These are phyloP conservation scores for Grammomys dolichurus DNA, from an alignment of 2,113 vertebrate species.

Conservation along the genomic window DNA sequence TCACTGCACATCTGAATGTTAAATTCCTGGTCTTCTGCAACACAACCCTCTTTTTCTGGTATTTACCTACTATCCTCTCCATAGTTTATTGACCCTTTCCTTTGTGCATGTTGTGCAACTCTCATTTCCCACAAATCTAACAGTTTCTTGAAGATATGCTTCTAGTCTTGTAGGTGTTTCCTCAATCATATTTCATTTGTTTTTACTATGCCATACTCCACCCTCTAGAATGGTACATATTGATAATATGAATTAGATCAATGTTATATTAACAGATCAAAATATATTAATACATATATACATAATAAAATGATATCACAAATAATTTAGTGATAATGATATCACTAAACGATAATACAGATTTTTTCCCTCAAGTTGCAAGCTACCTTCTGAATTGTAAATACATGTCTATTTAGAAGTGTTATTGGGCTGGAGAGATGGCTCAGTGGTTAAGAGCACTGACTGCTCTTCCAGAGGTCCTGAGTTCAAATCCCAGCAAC, in stretches of 20 bases:
- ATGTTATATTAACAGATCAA: conserved; percentile 6
- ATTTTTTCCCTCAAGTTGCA: conserved; percentile 8
- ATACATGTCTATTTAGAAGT: not conserved
- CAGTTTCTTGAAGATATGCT: not conserved
- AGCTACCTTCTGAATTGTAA: conserved; percentile 26
- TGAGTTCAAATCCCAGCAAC: too few species aligned
- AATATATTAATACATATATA: not conserved
- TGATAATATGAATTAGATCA: conserved; percentile 15
- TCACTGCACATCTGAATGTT: not conserved
- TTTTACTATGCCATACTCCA: not conserved
- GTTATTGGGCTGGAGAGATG: too few species aligned
- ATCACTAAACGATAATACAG: not conserved
- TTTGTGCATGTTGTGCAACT: not conserved
- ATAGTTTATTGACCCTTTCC: not conserved
- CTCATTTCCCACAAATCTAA: not conserved
- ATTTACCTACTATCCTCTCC: not conserved
- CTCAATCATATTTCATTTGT: not conserved
- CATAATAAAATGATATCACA: not conserved
- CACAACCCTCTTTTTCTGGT: not conserved
- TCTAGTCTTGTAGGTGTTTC: not conserved
- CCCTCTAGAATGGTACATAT: not conserved
- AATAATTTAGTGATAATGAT: not conserved
- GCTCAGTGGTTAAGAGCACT: too few species aligned
- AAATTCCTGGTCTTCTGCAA: not conserved
- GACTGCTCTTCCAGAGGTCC: too few species aligned